Base-by-base conservation (phyloP, 2,113 vertebrate genomes). In the Mungos mungo region DNA sequence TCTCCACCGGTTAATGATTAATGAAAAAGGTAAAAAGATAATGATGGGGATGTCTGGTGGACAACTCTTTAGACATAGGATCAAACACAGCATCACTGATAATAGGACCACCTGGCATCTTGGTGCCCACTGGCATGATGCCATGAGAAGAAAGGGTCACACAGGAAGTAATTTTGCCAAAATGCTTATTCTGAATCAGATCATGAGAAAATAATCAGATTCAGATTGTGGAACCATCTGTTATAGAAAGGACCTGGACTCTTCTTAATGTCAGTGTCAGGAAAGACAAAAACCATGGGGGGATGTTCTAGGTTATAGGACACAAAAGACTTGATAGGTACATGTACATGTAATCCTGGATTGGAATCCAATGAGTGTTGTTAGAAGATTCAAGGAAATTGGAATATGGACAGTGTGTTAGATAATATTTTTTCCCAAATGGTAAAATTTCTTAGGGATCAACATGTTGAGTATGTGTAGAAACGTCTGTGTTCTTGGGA, bases 381-480 rank as follows among this genome's bases (percentile, higher is more conserved):
- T 57, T 88, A 68, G 71, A n/a, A 38, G 35, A 45, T 52, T 38
- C 10, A 68, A 29, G 11, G 31, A 90, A 74, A 63, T 57, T 57
- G 65, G 47, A n/a, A 93, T 41, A 68, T 54, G 31, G 10, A 41
- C 35, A 88, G 35, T 68, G 4, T 68, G 4, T 72, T 90, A 60
- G 21, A 33, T 83, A 57, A 69, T n/a, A 77, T 89, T 79, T 52
- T 72, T 82, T 25, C 77, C 11, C 54, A 38, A 45, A 50, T 27
- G 27, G 13, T 88, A 77, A 60, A 25, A 93, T 90, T 77, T 60
- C 31, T 47, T 80, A 60, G 2, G 5, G 11, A 88, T 69, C 41
- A 92, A 91, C 65, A 85, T 47, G 19, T 31, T 85, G 14, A 84
- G 33, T 82, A 95, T 96, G 41, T 77, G 10, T 52, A 69, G 15